Evolutionary conservation across 2,113 vertebrate species (phyloP).

Genomic region (Osmerus eperlanus): DNA sequence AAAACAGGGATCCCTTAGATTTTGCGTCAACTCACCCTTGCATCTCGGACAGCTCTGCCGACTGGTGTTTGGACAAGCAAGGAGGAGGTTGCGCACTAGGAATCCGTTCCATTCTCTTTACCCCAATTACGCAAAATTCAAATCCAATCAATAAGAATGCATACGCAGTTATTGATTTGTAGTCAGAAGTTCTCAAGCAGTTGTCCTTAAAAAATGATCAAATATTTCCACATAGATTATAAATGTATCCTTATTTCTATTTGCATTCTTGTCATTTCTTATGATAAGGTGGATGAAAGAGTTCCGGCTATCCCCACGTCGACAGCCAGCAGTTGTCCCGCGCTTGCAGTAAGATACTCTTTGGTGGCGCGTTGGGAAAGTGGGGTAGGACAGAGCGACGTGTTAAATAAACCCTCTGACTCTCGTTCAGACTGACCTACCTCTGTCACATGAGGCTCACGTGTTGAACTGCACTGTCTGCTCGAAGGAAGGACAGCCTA

Average conservation of each 20-base stretch:
- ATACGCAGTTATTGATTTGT: slow-evolving; percentile 27
- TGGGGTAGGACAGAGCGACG: slow-evolving; percentile 80
- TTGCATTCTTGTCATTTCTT: slow-evolving; percentile 1
- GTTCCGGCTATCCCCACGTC: slow-evolving; percentile 20
- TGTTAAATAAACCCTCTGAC: slow-evolving; percentile 86
- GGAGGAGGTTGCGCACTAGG: slow-evolving; percentile 85
- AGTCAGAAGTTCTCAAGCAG: background rate
- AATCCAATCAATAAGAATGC: slow-evolving; percentile 18
- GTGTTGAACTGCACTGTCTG: slow-evolving; percentile 81
- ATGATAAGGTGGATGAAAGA: background rate
- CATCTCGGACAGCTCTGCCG: slow-evolving; percentile 76
- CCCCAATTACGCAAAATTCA: slow-evolving; percentile 36
- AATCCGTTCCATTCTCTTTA: slow-evolving; percentile 83
- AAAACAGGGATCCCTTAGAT: background rate
- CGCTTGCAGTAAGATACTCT: slow-evolving; percentile 64
- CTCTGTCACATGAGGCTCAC: slow-evolving; percentile 93
- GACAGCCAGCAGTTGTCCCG: slow-evolving; percentile 39
- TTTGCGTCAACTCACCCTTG: slow-evolving; percentile 77
- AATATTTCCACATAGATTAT: background rate
- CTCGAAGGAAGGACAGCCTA: slow-evolving; percentile 53
- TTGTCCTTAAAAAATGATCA: background rate
- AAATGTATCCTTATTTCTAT: slow-evolving; percentile 1
- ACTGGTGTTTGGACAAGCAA: slow-evolving; percentile 77
- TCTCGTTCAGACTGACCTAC: slow-evolving; percentile 75
- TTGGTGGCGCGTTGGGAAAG: slow-evolving; percentile 56